Base-by-base conservation (phyloP, 2,113 vertebrate species). In the Malaclemys terrapin region DNA sequence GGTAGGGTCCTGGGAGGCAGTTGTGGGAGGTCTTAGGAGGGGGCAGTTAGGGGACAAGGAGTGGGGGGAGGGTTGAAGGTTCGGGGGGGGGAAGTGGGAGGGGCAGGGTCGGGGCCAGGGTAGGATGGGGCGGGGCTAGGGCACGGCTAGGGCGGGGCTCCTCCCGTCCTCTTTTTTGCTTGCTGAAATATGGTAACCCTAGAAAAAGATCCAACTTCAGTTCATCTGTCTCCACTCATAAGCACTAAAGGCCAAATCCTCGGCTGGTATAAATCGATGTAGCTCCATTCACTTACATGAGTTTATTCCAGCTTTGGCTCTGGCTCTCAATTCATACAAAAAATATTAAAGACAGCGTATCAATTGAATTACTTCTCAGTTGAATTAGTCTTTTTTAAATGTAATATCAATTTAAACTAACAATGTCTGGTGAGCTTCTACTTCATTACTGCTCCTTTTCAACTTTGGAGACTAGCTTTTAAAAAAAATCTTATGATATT, bases 321-420 rank as follows among this genome's bases (percentile, higher is more conserved):
- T 1, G 89, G 47, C 38, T 75, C 49, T 42, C 29, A 95, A 95
- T 94, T 54, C 5, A 91, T 84, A 1, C 11, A 57, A 25, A 65
- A 81, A 83, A 82, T 84, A 86, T 42, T 38, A 56, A 86, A 82
- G 17, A 57, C 0, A 50, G 50, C 11, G 50, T 14, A 82, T 90
- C 59, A 1, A 10, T 89, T 82, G 83, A 94, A 94, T 80, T 91
- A 38, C 17, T 88, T 59, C 8, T 62, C 82, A 1, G 82, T 95
- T 84, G 53, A 94, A 84, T 79, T 17, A 93, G 88, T 59, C 80
- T 93, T 57, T 35, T 96, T 79, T 82, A 86, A 89, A 85, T 17
- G 50, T 11, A 75, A 85, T 84, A 89, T 89, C 72, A 84, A 62
- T 88, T 88, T 95, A 91, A 95, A 86, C 86, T 78, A 89, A 92